Percentiles rank a stretch among this genome's conserved stretches.
phyloP scores from a whole-genome alignment of 2,888 invertebrate species.

The Aethes cnicana region DNA sequence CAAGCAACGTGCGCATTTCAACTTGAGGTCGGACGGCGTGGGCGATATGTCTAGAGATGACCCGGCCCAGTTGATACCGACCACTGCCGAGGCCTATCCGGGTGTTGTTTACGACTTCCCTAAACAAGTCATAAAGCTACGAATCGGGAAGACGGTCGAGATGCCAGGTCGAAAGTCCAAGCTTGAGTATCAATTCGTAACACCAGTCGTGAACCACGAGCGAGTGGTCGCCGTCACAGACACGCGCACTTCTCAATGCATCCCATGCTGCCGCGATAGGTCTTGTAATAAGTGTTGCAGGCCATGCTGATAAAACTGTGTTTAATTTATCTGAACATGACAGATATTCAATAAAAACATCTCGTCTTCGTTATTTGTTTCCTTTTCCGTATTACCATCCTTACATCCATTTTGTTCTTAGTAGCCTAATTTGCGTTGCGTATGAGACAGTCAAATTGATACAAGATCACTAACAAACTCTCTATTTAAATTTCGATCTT shows the following conservation, averaged over 20 bases:
- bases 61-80: slow-evolving; percentile 56
- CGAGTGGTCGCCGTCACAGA: slow-evolving; percentile 59
- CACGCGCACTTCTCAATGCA: slow-evolving; percentile 65
- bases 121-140: slow-evolving; percentile 67
- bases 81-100: slow-evolving; percentile 54
- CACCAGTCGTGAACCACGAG: slow-evolving; percentile 52
- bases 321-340: slow-evolving; percentile 62
- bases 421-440: too few species aligned
- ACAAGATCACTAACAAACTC: too few species aligned
- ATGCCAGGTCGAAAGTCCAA: slow-evolving; percentile 69
- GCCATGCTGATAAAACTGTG: slow-evolving; percentile 44
- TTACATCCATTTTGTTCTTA: too few species aligned
- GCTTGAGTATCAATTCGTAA: slow-evolving; percentile 72
- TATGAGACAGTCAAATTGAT: too few species aligned
- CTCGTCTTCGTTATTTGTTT: too few species aligned
- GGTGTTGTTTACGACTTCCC: slow-evolving; percentile 68
- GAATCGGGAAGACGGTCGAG: slow-evolving; percentile 65
- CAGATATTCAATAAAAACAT: too few species aligned
- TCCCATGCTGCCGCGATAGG: slow-evolving; percentile 49
- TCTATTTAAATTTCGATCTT: too few species aligned
- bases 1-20: slow-evolving; percentile 70
- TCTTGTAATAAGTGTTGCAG: slow-evolving; percentile 8
- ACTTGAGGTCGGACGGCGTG: slow-evolving; percentile 66
- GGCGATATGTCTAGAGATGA: slow-evolving; percentile 70
- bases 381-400: too few species aligned